Evolutionary conservation across 2,797 vertebrate species (phyloP), one percentile per base, ranked within the genome.

Genomic region (Adelosebastes latens): DNA sequence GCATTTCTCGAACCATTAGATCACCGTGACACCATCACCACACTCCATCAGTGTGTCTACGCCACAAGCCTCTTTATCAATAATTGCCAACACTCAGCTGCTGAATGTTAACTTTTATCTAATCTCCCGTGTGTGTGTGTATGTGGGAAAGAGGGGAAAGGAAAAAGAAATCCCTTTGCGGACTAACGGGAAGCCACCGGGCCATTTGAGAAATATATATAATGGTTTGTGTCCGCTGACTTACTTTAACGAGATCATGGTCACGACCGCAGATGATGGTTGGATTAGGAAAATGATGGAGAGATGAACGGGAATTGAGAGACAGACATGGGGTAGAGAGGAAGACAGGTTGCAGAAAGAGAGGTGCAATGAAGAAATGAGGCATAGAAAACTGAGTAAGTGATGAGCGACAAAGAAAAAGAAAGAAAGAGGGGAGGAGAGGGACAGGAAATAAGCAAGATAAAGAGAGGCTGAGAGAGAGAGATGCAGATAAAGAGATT

Each of bases 51-150:
- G 31, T 65, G 52, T 59, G 32, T 18, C 52, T 65, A 34, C 63
- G 79, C 87, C 83, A 72, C 75, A 77, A 72, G 62, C 32, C 46
- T 72, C 62, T 86, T 87, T 72, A 84, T 90, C 87, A 79, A 83
- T 85, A 70, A 86, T 6, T 65, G 46, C 71, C 82, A 84, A 87
- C 76, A 86, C 79, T 73, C 36, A 58, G 77, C 72, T 60, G 75
- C 64, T 88, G 71, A 80, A 85, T 77, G 59, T 67, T 36, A 85
- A 80, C 66, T 66, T 56, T 67, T 65, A 78, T 88, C 88, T 78
- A 29, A 88, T 89, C 65, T 42, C 7, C 27, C 12, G 6, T 64
- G 39, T 73, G 24, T 63, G 11, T 79, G 24, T 66, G 72, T 27
- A 25, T 63, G 46, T 61, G 18, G 71, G 66, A 79, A 86, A 34